Evolutionary conservation across 2,888 invertebrate genomes (phyloP).

Genomic region (Congeria kusceri): DNA sequence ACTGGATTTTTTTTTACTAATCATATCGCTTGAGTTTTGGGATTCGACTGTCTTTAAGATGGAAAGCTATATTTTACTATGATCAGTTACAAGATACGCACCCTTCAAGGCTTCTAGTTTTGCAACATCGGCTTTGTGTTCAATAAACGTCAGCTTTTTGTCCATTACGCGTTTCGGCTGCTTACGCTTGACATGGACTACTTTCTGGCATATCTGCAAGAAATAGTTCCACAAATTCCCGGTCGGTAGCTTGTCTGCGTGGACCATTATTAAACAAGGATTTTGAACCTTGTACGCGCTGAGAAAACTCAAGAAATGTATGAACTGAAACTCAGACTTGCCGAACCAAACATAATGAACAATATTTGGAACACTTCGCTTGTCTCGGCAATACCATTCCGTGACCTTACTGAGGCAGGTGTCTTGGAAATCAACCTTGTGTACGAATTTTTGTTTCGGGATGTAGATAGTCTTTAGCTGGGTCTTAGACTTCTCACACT

Average conservation of each 20-base stretch:
- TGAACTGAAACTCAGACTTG: conserved; percentile 64
- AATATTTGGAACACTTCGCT: conserved; percentile 66
- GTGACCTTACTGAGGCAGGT: conserved; percentile 57
- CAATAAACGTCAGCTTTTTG: conserved; percentile 62
- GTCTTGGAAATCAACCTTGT: conserved; percentile 52
- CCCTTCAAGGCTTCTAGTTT: conserved; percentile 72
- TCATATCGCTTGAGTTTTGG: no score
- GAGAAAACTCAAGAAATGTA: conserved; percentile 72
- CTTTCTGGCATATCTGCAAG: conserved; percentile 67
- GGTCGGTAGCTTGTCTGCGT: conserved; percentile 69
- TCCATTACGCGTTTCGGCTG: conserved; percentile 69
- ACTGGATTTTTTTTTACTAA: no score
- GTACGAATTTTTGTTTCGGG: conserved; percentile 53
- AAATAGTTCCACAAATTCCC: conserved; percentile 74
- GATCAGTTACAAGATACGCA: conserved; percentile 26
- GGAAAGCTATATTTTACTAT: no score
- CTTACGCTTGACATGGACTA: conserved; percentile 66
- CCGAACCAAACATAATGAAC: conserved; percentile 77
- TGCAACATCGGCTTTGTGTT: conserved; percentile 76
- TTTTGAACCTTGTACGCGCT: conserved; percentile 69
- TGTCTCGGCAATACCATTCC: conserved; percentile 54
- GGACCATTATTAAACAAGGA: conserved; percentile 76
- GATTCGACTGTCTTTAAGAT: no score
- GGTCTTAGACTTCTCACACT: conserved; percentile 51
- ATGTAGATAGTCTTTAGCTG: conserved; percentile 41